Percentiles rank a stretch among this genome's conserved stretches.
phyloP scores from a whole-genome alignment of 37 sponge, comb jelly and placozoan species.

The Eunapius fragilis region DNA sequence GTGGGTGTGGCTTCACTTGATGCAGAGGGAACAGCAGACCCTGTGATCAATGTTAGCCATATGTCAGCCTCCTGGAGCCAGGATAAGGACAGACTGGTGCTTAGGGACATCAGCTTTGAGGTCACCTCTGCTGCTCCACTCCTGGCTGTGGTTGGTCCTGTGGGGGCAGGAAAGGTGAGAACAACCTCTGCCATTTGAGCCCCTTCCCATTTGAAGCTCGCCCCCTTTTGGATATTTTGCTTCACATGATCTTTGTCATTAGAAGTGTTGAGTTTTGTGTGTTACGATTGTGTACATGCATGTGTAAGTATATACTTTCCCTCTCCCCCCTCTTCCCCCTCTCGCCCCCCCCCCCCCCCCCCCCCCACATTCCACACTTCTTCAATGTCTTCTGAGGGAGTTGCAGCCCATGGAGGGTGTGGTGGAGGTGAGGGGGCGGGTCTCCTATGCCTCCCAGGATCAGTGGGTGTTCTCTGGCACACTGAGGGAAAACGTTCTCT shows the following conservation, averaged over 20 bases:
- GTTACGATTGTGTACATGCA: no score
- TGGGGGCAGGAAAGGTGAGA: slow-evolving; percentile 75
- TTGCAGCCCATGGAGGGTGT: slow-evolving; percentile 42
- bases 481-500: slow-evolving; percentile 75
- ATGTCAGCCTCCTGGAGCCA: slow-evolving; percentile 36
- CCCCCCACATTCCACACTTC: slow-evolving; percentile 45
- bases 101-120: slow-evolving; percentile 38
- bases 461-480: slow-evolving; percentile 83
- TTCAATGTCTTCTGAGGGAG: slow-evolving; percentile 63
- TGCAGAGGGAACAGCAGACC: no score
- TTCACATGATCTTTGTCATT: no score
- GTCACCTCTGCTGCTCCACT: slow-evolving; percentile 32
- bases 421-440: slow-evolving; percentile 37
- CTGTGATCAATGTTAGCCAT: no score
- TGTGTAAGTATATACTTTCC: no score
- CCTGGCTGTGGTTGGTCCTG: slow-evolving; percentile 71
- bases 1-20: no score
- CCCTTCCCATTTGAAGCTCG: no score
- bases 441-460: slow-evolving; percentile 71
- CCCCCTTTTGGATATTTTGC: no score
- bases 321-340: no score
- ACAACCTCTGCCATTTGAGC: no score
- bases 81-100: slow-evolving; percentile 31
- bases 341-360: not conserved
- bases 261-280: no score